Percentiles rank a stretch among this genome's conserved stretches.
phyloP scores from a whole-genome alignment of 2,113 vertebrate species.

The Microcebus ravelobensis region DNA sequence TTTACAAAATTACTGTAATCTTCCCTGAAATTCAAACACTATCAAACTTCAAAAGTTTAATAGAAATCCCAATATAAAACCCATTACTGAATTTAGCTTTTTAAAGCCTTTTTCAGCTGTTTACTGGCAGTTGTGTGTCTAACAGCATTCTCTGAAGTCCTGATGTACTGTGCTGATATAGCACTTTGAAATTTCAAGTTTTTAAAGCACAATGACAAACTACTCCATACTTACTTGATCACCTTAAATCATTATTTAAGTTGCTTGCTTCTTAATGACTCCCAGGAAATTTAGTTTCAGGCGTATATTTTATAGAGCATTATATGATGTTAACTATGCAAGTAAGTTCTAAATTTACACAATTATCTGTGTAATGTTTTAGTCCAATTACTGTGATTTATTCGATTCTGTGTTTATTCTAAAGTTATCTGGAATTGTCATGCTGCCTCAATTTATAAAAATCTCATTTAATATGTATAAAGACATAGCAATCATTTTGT shows the following conservation, averaged over 20 bases:
- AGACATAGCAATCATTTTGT: constrained; percentile 5
- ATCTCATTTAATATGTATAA: constrained; percentile 4
- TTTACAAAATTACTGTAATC: neutral
- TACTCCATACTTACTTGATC: neutral
- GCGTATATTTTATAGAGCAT: neutral
- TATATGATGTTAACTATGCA: constrained; percentile 63
- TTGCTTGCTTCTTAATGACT: neutral
- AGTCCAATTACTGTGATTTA: constrained; percentile 19
- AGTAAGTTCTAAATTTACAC: constrained; percentile 42
- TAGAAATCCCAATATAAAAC: neutral
- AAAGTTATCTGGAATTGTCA: constrained; percentile 13
- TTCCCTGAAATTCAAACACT: neutral
- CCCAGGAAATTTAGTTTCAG: neutral
- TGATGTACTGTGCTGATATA: neutral
- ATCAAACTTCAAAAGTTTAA: neutral
- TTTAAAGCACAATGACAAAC: neutral
- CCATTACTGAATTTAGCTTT: neutral
- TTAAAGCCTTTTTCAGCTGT: neutral
- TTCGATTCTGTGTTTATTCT: neutral
- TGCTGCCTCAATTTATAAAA: constrained; percentile 34
- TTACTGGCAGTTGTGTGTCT: neutral
- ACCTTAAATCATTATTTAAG: neutral
- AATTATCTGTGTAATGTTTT: constrained; percentile 10
- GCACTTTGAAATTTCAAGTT: neutral
- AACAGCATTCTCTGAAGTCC: neutral